phyloP scores from a whole-genome alignment of 1,140 invertebrate species.

The Nymphalis io region DNA sequence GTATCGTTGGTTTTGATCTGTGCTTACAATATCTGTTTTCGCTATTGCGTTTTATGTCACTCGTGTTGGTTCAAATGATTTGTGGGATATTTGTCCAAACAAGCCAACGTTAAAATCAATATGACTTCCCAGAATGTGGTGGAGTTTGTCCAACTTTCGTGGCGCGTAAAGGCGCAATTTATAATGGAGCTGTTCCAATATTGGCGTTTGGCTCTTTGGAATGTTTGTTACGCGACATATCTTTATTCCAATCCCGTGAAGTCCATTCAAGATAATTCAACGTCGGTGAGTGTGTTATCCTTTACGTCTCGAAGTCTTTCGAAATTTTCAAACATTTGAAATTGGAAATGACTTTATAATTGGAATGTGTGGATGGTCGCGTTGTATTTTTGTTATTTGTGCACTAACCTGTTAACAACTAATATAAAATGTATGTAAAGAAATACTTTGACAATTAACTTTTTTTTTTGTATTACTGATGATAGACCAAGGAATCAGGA shows the following conservation, averaged over 20 bases:
- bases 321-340: slow-evolving; percentile 7
- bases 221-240: slow-evolving; percentile 29
- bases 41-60: neutral
- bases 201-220: slow-evolving; percentile 35
- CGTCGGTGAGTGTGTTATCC: slow-evolving; percentile 39
- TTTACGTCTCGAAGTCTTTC: neutral
- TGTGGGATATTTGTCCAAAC: slow-evolving; percentile 3
- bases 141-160: slow-evolving; percentile 32
- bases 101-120: slow-evolving; percentile 20
- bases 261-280: slow-evolving; percentile 26
- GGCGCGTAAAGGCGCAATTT: slow-evolving; percentile 34
- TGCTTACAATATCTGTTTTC: slow-evolving; percentile 1
- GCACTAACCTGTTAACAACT: no score
- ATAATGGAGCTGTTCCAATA: slow-evolving; percentile 29
- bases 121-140: slow-evolving; percentile 33
- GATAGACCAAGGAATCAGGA: no score
- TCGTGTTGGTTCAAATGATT: neutral
- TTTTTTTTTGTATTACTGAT: no score
- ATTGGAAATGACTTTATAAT: neutral
- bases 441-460: no score
- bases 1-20: slow-evolving; percentile 8
- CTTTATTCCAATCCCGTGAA: slow-evolving; percentile 31
- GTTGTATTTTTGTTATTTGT: neutral
- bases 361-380: neutral
- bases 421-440: no score